Evolutionary conservation across 2,797 vertebrate genomes (phyloP).

Genomic region (Arnoldichthys spilopterus): DNA sequence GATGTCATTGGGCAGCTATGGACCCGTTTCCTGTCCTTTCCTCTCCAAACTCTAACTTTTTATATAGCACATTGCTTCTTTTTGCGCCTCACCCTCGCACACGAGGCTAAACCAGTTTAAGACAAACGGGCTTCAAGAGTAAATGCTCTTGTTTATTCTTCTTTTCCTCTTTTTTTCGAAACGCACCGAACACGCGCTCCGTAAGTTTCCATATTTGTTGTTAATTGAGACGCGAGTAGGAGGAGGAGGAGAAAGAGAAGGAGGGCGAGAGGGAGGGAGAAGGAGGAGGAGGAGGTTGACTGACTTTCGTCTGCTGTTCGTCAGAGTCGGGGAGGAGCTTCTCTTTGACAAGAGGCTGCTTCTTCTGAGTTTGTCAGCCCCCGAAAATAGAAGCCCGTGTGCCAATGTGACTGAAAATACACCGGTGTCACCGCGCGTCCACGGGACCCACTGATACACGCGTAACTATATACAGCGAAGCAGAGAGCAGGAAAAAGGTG

Average conservation of each 20-base stretch:
- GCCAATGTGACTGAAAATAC: conserved; percentile 84
- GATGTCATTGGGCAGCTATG: conserved; percentile 49
- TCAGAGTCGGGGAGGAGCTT: conserved; percentile 79
- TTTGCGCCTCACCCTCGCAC: background rate
- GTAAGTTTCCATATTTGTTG: conserved; percentile 55
- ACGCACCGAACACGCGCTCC: background rate
- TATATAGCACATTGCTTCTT: background rate
- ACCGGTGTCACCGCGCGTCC: conserved; percentile 71
- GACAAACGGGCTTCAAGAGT: background rate
- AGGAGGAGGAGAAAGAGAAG: conserved; percentile 46
- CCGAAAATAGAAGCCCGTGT: conserved; percentile 85
- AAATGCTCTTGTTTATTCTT: background rate
- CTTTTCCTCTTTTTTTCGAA: background rate
- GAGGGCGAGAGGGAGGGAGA: conserved; percentile 38
- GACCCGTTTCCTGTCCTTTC: conserved; percentile 37
- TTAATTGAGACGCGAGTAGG: conserved; percentile 59
- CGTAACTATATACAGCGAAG: conserved; percentile 79
- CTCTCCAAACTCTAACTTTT: background rate
- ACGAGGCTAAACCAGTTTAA: background rate
- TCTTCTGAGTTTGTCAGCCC: conserved; percentile 85
- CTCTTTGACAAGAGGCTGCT: conserved; percentile 78
- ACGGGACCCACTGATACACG: conserved; percentile 80
- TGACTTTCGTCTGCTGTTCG: conserved; percentile 56
- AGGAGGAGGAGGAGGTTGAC: conserved; percentile 53
- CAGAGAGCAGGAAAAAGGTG: conserved; percentile 80